Evolutionary conservation across 2,888 invertebrate species (phyloP), one percentile per base, ranked within the genome.

Genomic region (Lithophane socia): DNA sequence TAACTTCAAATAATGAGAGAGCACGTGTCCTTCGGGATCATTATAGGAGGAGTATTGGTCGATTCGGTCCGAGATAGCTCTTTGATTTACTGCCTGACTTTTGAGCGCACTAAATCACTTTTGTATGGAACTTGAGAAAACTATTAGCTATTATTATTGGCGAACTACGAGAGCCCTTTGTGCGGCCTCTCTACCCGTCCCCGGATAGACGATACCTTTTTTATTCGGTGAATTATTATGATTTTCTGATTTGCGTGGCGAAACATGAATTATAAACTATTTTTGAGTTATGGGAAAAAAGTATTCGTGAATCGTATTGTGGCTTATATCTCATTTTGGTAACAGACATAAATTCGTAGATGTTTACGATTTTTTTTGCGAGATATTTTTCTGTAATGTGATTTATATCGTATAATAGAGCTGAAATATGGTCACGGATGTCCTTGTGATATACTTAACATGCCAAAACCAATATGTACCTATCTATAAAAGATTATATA

Each of bases 111-210:
- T 96, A 96, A 96, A 96, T 96, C 96, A 96, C 94, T 90, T 94
- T 92, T 95, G 93, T 95, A 96, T 95, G 92, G 94, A 95, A 95
- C 93, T 95, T 94, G 94, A 95, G 95, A 96, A 94, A 96, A 96
- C 95, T 96, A 96, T 96, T 96, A 96, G 94, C 94, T 95, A 95
- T 96, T 95, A 94, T 95, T 96, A 95, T 94, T 94, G 93, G 94
- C 93, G 92, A 94, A 93, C 93, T 95, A 94, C 93, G 93, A 92
- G 87, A 83, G 87, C 90, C 92, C 88, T 93, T 95, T 95, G 94
- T 95, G 93, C 89, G 93, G 91, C 88, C 91, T 90, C 89, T 90
- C 88, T 88, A 83, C 85, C 89, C 85, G 78, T 89, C 86, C 80
- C 83, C 84, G 87, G 90, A 88, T 87, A 88, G 84, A 88, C 84